Conservation (phyloP, 2,888 invertebrate species). For the Nemotelus pantherinus region DNA sequence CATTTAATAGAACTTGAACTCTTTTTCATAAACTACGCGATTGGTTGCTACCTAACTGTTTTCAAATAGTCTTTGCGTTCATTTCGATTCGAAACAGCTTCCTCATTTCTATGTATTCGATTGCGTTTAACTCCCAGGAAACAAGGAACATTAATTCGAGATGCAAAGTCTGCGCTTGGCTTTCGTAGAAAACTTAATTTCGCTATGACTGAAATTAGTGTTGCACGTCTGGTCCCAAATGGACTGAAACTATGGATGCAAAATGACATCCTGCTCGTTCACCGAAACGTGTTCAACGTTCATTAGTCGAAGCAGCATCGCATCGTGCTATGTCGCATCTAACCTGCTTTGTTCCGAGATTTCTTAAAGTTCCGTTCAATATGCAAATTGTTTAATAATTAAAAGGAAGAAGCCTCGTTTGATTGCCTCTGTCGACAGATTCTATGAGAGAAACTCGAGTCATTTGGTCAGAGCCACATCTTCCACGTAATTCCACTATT, state of each 20-base stretch:
- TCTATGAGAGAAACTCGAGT: conserved; percentile 37
- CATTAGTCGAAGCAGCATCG: conserved; percentile 16
- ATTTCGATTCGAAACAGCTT: too few relatives aligned
- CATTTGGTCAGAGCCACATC: conserved; percentile 1
- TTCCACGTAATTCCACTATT: conserved; percentile 42
- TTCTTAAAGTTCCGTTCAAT: conserved; percentile 45
- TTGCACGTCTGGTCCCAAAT: conserved; percentile 47
- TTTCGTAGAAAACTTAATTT: conserved; percentile 22
- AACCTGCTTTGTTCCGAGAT: conserved; percentile 25
- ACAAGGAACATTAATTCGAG: conserved; percentile 2
- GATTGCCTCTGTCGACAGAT: conserved; percentile 40
- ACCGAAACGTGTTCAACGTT: conserved; percentile 7
- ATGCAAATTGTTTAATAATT: conserved; percentile 51
- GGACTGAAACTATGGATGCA: conserved; percentile 33
- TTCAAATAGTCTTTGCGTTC: too few relatives aligned
- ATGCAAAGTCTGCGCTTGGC: not conserved
- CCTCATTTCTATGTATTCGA: too few relatives aligned
- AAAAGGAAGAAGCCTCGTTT: conserved; percentile 45
- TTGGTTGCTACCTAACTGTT: too few relatives aligned
- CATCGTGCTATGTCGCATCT: not conserved
- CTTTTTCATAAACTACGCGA: too few relatives aligned
- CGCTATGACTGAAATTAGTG: conserved; percentile 41
- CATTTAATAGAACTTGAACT: too few relatives aligned
- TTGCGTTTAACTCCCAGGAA: not conserved
- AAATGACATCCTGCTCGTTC: conserved; percentile 28